Percentiles rank a stretch among this genome's conserved stretches.
phyloP scores from a whole-genome alignment of 2,113 vertebrate genomes.

The Cavia porcellus region DNA sequence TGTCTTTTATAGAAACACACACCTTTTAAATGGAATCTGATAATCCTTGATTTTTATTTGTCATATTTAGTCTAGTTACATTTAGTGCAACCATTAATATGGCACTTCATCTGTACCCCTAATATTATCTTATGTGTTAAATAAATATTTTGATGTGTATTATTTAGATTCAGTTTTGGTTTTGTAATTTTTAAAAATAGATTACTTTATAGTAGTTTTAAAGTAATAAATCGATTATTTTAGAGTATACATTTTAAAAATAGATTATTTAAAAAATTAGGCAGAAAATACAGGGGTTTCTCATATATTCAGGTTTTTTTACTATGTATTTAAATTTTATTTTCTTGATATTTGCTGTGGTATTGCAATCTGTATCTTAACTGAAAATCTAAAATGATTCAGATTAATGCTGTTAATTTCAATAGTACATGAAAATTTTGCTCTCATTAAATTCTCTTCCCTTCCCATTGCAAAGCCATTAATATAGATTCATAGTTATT shows the following conservation, averaged over 20 bases:
- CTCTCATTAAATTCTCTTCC: not conserved
- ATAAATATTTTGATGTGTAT: too few relatives aligned
- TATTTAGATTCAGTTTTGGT: too few relatives aligned
- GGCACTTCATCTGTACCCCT: too few relatives aligned
- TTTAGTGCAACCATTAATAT: too few relatives aligned
- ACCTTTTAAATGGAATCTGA: not conserved
- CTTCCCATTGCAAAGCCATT: not conserved
- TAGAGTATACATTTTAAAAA: too few relatives aligned
- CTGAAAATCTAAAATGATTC: not conserved
- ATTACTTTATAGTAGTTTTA: too few relatives aligned
- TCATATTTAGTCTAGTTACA: too few relatives aligned
- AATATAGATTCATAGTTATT: not conserved
- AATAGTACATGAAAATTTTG: not conserved
- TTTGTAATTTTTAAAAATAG: too few relatives aligned
- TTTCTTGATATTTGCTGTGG: not conserved
- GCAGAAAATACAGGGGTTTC: not conserved
- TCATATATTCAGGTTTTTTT: not conserved
- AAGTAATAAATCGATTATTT: too few relatives aligned
- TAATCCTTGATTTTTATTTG: not conserved
- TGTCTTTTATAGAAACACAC: not conserved
- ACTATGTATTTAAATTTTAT: not conserved
- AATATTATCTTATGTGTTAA: too few relatives aligned
- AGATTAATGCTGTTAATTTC: not conserved
- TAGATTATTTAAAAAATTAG: too few relatives aligned
- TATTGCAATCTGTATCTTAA: conserved; percentile 22